A percentile compares a stretch with the other conserved stretches of the same genome.
Conservation (phyloP, 2,113 vertebrate species). For the Microtus richardsoni region DNA sequence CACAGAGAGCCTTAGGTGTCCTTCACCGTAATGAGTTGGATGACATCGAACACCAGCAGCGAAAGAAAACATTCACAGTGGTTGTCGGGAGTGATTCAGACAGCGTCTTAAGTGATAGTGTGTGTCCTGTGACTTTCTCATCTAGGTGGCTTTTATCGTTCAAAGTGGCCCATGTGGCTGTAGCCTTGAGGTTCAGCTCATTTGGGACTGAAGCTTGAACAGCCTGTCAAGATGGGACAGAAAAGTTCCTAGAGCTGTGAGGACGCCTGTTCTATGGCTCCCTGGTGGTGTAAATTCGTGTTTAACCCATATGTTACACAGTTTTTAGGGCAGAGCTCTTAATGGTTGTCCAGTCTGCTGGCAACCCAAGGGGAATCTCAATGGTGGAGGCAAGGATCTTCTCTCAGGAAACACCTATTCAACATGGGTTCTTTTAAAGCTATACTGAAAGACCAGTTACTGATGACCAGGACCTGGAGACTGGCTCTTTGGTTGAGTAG, state of each 20-base stretch:
- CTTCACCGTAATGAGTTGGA: conserved; percentile 48
- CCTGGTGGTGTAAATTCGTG: background rate
- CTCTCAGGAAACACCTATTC: background rate
- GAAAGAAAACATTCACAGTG: conserved; percentile 14
- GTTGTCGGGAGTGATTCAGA: background rate
- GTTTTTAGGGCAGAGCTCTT: background rate
- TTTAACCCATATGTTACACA: background rate
- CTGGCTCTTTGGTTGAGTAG: background rate
- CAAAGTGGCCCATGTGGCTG: conserved; percentile 12
- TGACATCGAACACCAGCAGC: conserved; percentile 14
- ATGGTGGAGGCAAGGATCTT: conserved; percentile 5
- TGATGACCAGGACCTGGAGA: background rate
- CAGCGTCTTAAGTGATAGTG: background rate
- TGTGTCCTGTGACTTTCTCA: background rate
- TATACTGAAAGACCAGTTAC: background rate
- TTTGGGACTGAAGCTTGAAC: background rate
- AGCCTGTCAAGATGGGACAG: background rate
- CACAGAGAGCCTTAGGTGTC: conserved; percentile 53
- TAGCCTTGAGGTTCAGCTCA: background rate
- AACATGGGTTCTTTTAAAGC: background rate
- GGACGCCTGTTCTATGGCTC: background rate
- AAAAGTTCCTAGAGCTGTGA: background rate
- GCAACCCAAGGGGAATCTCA: background rate
- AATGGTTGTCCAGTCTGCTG: background rate
- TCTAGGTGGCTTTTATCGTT: conserved; percentile 3